Evolutionary conservation across 2,888 invertebrate genomes (phyloP).

Genomic region (Drosophila austrosaltans): DNA sequence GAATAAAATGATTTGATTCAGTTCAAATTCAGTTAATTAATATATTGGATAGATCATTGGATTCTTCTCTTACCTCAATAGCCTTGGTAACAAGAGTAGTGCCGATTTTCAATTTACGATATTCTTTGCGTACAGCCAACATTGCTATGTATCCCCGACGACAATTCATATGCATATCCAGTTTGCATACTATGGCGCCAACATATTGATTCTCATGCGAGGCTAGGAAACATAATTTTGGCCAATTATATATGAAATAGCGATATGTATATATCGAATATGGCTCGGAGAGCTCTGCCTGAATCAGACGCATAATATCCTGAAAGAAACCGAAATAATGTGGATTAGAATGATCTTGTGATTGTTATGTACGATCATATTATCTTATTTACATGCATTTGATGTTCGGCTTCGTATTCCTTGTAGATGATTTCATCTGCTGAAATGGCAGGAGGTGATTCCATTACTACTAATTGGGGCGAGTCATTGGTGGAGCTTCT

Average conservation of each 20-base stretch:
- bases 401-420: constrained; percentile 96
- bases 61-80: constrained; percentile 85
- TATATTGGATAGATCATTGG: constrained; percentile 9
- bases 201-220: constrained; percentile 94
- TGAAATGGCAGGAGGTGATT: constrained; percentile 65
- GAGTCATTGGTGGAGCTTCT: not conserved
- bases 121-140: constrained; percentile 98
- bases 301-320: constrained; percentile 99
- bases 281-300: constrained; percentile 99
- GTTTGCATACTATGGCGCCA: constrained; percentile 99
- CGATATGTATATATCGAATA: constrained; percentile 99
- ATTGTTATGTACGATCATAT: not conserved
- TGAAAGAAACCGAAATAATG: constrained; percentile 40
- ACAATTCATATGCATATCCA: constrained; percentile 96
- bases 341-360: not conserved
- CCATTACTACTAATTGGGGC: constrained; percentile 23
- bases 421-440: constrained; percentile 85
- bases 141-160: constrained; percentile 99
- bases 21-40: too few relatives aligned
- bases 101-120: constrained; percentile 96
- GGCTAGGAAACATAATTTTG: constrained; percentile 98
- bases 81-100: constrained; percentile 91
- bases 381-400: constrained; percentile 90
- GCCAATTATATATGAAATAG: constrained; percentile 99
- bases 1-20: not conserved